Base-by-base conservation (phyloP, 2,797 vertebrate genomes). In the Gobionotothen gibberifrons region DNA sequence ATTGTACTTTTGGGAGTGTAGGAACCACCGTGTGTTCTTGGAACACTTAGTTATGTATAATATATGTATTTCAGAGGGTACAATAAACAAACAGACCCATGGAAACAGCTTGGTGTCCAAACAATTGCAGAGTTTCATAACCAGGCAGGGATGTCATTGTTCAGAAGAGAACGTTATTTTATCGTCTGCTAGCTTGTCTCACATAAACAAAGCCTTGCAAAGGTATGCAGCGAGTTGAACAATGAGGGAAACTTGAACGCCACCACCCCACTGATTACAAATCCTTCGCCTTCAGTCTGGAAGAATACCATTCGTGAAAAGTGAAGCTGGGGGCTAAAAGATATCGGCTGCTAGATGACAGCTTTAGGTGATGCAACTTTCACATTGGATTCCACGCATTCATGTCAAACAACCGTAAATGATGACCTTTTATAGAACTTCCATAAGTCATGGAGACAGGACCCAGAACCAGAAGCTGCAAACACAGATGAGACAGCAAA, bases 331-430 rank as follows among this genome's bases (percentile, higher is more conserved):
- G n/a, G 19, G 26, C 17, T 53, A 15, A 15, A 3, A n/a, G 71
- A 42, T 21, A 40, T 9, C 16, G 59, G 76, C 81, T 81, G 62
- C 74, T 74, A 69, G 57, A 42, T 52, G 73, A 49, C 52, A 57
- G 54, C 43, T 55, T 22, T 42, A 19, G 49, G 57, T 61, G 62
- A 72, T 49, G 83, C 63, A 66, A 65, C 58, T 59, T 42, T 29
- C 12, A 19, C 19, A 11, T 16, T 11, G 10, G 42, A 44, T 68
- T 52, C 26, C 58, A 51, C 32, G 32, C 32, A 36, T 7, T 36
- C 32, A 36, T 32, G 8, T 36, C 32, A 32, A 66, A 21, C 40
- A 15, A 10, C 6, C 32, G 26, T 12, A 12, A 52, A 52, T 65
- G 19, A 43, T 4, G 9, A 21, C n/a, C 42, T 36, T 15, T 39